A percentile compares a stretch with the other conserved stretches of the same genome.
Evolutionary conservation across 2,888 invertebrate genomes (phyloP).

Genomic region (Norana najaformis): DNA sequence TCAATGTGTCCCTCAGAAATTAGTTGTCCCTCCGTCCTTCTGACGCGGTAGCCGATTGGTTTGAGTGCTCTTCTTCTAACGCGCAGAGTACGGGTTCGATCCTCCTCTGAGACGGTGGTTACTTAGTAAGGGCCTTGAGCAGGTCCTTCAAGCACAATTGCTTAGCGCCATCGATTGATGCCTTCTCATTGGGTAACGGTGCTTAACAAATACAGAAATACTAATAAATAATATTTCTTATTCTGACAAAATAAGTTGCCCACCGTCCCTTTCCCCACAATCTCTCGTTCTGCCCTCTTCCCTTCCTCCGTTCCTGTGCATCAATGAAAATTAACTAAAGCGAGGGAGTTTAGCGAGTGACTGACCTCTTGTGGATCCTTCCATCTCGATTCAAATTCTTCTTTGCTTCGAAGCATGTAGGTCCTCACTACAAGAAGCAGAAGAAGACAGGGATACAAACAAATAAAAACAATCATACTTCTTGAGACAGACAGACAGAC

Average conservation of each 20-base stretch:
- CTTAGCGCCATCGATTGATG: too few species aligned
- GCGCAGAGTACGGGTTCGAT: too few species aligned
- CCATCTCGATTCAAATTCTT: slow-evolving; percentile 97
- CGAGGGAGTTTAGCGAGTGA: background rate
- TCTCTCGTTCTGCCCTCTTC: background rate
- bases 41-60: too few species aligned
- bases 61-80: too few species aligned
- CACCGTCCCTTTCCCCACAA: background rate
- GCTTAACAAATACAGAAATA: too few species aligned
- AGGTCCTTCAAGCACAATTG: too few species aligned
- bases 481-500: background rate
- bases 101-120: too few species aligned
- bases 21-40: background rate
- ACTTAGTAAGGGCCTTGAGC: too few species aligned
- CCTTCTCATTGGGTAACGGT: too few species aligned
- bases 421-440: slow-evolving; percentile 76
- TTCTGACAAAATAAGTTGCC: background rate
- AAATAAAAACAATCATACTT: background rate
- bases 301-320: background rate
- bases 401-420: slow-evolving; percentile 95
- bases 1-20: background rate
- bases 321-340: background rate
- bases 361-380: slow-evolving; percentile 69
- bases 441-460: background rate
- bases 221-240: too few species aligned